These are phyloP conservation scores for Eufriesea mexicana DNA, from an alignment of 1,140 invertebrate genomes.

Conservation along the genomic window DNA sequence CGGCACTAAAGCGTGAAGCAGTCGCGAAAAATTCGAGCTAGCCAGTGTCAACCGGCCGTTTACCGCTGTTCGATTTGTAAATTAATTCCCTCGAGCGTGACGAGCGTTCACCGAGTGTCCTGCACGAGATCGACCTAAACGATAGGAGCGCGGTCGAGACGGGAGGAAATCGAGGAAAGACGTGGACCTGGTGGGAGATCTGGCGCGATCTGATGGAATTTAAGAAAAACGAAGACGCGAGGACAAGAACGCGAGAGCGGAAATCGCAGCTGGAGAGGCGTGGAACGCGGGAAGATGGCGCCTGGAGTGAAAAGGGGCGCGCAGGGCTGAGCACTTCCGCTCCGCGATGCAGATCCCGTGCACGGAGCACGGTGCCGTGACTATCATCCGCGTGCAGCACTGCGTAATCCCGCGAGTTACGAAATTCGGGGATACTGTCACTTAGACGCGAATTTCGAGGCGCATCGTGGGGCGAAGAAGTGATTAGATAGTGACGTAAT, in stretches of 20 bases:
- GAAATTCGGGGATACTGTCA: constrained; percentile 55
- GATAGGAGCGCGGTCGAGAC: constrained; percentile 22
- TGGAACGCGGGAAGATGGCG: background rate
- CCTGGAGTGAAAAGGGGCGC: constrained; percentile 9
- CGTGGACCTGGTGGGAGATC: too few species aligned
- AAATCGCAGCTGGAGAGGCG: background rate
- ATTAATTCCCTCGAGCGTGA: constrained; percentile 29
- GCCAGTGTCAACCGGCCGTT: background rate
- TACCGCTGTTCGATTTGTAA: constrained; percentile 10
- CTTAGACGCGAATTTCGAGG: background rate
- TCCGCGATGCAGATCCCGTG: constrained; percentile 47
- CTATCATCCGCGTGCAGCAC: constrained; percentile 33
- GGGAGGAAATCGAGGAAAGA: constrained; percentile 30
- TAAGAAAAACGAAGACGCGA: background rate
- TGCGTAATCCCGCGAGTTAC: constrained; percentile 37
- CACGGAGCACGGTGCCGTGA: constrained; percentile 43
- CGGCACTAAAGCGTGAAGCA: background rate
- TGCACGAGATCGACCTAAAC: constrained; percentile 31
- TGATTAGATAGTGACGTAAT: background rate
- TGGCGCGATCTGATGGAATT: background rate
- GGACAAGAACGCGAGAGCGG: too few species aligned
- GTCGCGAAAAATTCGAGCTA: constrained; percentile 13
- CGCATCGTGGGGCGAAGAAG: background rate
- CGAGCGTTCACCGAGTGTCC: constrained; percentile 42
- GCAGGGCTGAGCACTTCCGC: constrained; percentile 53